Evolutionary conservation across 2,797 vertebrate genomes (phyloP).

Genomic region (Gymnothorax reevesii): DNA sequence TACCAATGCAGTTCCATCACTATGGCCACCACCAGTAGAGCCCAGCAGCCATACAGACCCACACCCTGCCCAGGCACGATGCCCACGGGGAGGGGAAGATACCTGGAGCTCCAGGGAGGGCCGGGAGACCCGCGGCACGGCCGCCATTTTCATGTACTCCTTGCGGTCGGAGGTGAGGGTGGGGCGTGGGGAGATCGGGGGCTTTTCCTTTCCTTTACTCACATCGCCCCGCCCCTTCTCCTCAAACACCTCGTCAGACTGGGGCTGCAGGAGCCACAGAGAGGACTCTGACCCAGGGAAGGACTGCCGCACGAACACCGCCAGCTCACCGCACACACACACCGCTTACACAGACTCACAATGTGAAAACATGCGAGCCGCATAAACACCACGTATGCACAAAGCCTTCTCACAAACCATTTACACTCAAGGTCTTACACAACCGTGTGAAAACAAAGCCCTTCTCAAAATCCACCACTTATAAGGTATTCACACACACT

Average conservation of each 20-base stretch:
- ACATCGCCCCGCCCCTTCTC: slow-evolving; percentile 58
- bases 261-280: slow-evolving; percentile 71
- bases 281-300: slow-evolving; percentile 31
- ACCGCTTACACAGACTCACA: too few relatives aligned
- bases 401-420: neutral
- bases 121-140: slow-evolving; percentile 72
- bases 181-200: slow-evolving; percentile 48
- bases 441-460: too few relatives aligned
- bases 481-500: too few relatives aligned
- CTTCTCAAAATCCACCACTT: neutral
- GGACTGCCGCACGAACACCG: too few relatives aligned
- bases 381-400: too few relatives aligned
- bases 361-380: too few relatives aligned
- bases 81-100: slow-evolving; percentile 52
- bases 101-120: slow-evolving; percentile 71
- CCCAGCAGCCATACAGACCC: slow-evolving; percentile 50
- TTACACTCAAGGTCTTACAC: neutral
- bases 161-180: slow-evolving; percentile 62
- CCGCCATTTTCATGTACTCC: slow-evolving; percentile 75
- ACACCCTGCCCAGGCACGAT: slow-evolving; percentile 26
- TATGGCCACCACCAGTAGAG: neutral
- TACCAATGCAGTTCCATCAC: too few relatives aligned
- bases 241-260: slow-evolving; percentile 73
- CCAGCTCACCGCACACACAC: too few relatives aligned
- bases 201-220: slow-evolving; percentile 40